These are phyloP conservation scores for Brachyhypopomus gauderio DNA, from an alignment of 2,113 vertebrate genomes.

Conservation along the genomic window DNA sequence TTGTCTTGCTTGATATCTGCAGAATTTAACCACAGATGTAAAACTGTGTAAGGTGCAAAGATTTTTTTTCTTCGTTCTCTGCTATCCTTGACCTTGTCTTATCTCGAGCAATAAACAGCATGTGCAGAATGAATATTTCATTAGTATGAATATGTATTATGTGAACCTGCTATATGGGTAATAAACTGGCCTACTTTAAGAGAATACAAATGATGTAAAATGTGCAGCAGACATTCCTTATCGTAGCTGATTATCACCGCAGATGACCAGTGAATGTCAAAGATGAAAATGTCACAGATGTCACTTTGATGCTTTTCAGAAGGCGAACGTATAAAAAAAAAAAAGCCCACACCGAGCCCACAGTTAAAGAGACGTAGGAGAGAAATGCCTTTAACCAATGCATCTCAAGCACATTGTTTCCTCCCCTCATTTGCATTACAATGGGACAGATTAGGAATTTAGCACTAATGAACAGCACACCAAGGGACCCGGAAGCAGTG, in stretches of 20 bases:
- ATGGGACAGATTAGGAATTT: constrained; percentile 9
- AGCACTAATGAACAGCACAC: constrained; percentile 13
- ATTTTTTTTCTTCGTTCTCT: constrained; percentile 3
- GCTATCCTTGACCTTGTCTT: constrained; percentile 20
- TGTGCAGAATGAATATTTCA: constrained; percentile 38
- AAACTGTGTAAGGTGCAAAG: constrained; percentile 8
- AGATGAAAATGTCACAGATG: constrained; percentile 22
- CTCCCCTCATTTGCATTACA: constrained; percentile 26
- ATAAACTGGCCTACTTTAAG: constrained; percentile 39
- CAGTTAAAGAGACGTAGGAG: background rate
- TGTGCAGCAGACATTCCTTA: background rate
- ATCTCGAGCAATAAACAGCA: constrained; percentile 37
- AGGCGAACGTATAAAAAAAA: background rate
- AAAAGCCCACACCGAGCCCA: too few species aligned
- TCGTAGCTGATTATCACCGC: background rate
- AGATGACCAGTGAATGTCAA: constrained; percentile 3
- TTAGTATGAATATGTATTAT: constrained; percentile 30
- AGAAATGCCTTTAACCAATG: background rate
- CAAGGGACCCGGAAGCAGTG: constrained; percentile 14
- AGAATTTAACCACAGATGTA: background rate
- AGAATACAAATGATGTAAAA: constrained; percentile 30
- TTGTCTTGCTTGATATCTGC: background rate
- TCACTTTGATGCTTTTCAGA: background rate
- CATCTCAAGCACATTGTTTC: background rate
- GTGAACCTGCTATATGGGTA: constrained; percentile 26